Percentiles rank a stretch among this genome's conserved stretches.
Evolutionary conservation across 2,888 invertebrate species (phyloP).

Genomic region (Drosophila algonquin): DNA sequence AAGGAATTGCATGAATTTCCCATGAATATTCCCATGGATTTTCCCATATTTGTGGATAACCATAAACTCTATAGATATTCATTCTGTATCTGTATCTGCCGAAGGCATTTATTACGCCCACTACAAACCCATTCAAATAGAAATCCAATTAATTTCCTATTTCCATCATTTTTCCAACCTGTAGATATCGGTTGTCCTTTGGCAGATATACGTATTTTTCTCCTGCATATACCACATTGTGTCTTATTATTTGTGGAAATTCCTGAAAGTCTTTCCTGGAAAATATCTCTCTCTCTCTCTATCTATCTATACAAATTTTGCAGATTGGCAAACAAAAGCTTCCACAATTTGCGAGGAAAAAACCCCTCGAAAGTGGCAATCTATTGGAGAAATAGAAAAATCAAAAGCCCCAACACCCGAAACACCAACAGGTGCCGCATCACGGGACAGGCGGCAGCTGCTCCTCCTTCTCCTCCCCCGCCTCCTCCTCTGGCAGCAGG

Average conservation of each 20-base stretch:
- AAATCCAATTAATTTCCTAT: not conserved
- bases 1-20: not conserved
- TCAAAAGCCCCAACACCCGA: slow-evolving; percentile 32
- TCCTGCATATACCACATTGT: too few species aligned
- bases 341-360: slow-evolving; percentile 14
- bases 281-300: too few species aligned
- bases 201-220: too few species aligned
- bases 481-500: too few species aligned
- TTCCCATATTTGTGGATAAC: not conserved
- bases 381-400: slow-evolving; percentile 35
- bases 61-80: not conserved
- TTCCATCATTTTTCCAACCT: not conserved
- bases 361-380: slow-evolving; percentile 11
- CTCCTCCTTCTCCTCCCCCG: too few species aligned
- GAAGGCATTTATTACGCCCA: not conserved
- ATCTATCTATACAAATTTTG: slow-evolving; percentile 7
- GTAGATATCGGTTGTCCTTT: too few species aligned
- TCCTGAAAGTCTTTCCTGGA: too few species aligned
- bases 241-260: too few species aligned
- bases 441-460: not conserved
- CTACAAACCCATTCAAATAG: not conserved
- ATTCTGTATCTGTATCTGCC: not conserved
- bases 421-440: slow-evolving; percentile 40
- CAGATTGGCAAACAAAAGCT: slow-evolving; percentile 12
- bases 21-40: not conserved